phyloP scores from a whole-genome alignment of 2,888 invertebrate genomes.

The Acronicta alni region DNA sequence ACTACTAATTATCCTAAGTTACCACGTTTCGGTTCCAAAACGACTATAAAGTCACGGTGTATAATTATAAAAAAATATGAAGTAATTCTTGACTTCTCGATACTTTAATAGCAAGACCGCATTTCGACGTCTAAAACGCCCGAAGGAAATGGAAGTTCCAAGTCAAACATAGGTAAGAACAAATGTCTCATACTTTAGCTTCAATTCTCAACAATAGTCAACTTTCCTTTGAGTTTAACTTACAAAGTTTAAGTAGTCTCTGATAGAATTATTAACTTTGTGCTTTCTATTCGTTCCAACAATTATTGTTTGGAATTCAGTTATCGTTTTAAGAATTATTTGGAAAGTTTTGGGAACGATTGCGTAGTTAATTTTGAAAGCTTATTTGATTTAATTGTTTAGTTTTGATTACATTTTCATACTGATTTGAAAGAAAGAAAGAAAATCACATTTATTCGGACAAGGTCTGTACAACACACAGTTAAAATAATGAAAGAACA shows the following conservation, averaged over 20 bases:
- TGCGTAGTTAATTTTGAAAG: not conserved
- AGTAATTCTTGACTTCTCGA: too few relatives aligned
- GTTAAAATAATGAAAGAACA: too few relatives aligned
- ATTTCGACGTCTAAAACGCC: too few relatives aligned
- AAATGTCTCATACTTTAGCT: not conserved
- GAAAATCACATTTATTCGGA: too few relatives aligned
- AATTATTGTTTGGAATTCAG: constrained; percentile 18
- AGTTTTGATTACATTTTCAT: not conserved
- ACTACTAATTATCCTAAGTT: too few relatives aligned
- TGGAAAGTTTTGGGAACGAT: not conserved
- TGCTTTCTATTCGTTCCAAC: constrained; percentile 10
- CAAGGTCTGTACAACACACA: too few relatives aligned
- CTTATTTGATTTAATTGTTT: constrained; percentile 2
- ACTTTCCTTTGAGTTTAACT: constrained; percentile 26
- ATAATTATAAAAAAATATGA: too few relatives aligned
- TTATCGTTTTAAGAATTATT: constrained; percentile 1
- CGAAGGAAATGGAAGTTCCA: constrained; percentile 1
- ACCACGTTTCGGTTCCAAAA: too few relatives aligned
- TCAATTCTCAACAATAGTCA: constrained; percentile 18
- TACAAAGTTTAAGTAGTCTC: constrained; percentile 17
- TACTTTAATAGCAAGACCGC: too few relatives aligned
- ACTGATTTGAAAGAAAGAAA: too few relatives aligned
- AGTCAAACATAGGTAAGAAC: constrained; percentile 12
- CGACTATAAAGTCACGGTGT: too few relatives aligned
- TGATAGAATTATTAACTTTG: constrained; percentile 34